phyloP scores from a whole-genome alignment of 1,140 invertebrate genomes.

The Drosophila funebris region DNA sequence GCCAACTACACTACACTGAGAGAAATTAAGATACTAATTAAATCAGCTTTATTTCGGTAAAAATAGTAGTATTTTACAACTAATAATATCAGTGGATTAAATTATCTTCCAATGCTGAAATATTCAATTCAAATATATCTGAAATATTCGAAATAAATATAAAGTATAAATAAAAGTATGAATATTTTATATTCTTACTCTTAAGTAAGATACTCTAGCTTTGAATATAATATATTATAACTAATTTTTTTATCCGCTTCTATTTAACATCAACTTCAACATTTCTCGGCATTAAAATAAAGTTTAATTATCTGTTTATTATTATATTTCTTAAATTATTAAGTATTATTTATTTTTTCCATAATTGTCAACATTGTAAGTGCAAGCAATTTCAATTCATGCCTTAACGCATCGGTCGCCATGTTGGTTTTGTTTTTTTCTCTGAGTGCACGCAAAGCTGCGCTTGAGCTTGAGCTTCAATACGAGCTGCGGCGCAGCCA shows the following conservation, averaged over 20 bases:
- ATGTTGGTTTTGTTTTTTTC: constrained; percentile 10
- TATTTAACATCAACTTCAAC: too few species aligned
- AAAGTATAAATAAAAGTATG: too few species aligned
- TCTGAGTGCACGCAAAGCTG: constrained; percentile 30
- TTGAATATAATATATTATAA: too few species aligned
- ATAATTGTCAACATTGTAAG: not conserved
- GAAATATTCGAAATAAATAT: too few species aligned
- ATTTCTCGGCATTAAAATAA: too few species aligned
- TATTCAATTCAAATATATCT: too few species aligned
- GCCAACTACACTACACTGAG: constrained; percentile 3
- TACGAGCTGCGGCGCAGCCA: not conserved
- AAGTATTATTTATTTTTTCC: not conserved
- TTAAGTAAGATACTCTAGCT: too few species aligned
- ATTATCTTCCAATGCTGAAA: too few species aligned
- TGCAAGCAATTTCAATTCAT: not conserved
- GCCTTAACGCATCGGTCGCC: constrained; percentile 6
- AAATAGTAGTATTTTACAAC: too few species aligned
- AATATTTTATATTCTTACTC: too few species aligned
- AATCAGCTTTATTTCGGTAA: not conserved
- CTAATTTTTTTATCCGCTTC: too few species aligned
- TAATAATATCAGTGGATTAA: too few species aligned
- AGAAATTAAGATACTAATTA: not conserved
- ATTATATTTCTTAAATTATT: constrained; percentile 9
- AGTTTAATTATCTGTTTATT: not conserved
- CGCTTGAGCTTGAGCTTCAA: constrained; percentile 31